Evolutionary conservation across 2,113 vertebrate genomes (phyloP), one percentile per base, ranked within the genome.

Genomic region (Chunga burmeisteri): DNA sequence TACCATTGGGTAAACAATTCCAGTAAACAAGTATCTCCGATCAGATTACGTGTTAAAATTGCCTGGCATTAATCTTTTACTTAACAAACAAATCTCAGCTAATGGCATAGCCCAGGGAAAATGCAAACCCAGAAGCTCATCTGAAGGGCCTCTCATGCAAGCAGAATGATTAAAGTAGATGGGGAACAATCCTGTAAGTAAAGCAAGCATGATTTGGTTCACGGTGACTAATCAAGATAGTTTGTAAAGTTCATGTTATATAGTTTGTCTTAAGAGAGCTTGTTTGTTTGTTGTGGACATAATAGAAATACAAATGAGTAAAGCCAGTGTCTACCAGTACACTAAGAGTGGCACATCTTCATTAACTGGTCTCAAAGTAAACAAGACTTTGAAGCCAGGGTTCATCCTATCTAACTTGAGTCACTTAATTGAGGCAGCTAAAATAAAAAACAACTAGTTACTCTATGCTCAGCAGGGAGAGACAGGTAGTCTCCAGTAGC

Each of bases 71-170:
- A 88, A 94, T 88, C 94, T 82, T 92, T 70, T 82, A 74, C 75
- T 97, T 97, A 96, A 90, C 68, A 96, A 97, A 96, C 79, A 94
- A 92, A 81, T 97, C 83, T 94, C 44, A 81, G 67, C 86, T 97
- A 97, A 86, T 96, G 79, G 82, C 89, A 96, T 16, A 86, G 88
- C 86, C 85, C 5, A 56, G 55, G 49, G 77, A 67, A 88, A 92
- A 92, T 52, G 75, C 75, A 90, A 91, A 96, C 94, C n/a, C 20
- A 94, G 91, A 67, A 94, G 62, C 71, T 82, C 61, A 95, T 90
- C 62, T 81, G 61, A 92, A 91, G 78, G 78, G 71, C 71, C 49
- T 83, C 62, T 92, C 71, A 80, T 40, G 40, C 53, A 88, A 90
- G 55, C 53, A 86, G 50, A 74, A 79, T 53, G 73, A 96, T 88